These are phyloP conservation scores for Sapayoa aenigma DNA, from an alignment of 2,113 vertebrate species.

Conservation along the genomic window DNA sequence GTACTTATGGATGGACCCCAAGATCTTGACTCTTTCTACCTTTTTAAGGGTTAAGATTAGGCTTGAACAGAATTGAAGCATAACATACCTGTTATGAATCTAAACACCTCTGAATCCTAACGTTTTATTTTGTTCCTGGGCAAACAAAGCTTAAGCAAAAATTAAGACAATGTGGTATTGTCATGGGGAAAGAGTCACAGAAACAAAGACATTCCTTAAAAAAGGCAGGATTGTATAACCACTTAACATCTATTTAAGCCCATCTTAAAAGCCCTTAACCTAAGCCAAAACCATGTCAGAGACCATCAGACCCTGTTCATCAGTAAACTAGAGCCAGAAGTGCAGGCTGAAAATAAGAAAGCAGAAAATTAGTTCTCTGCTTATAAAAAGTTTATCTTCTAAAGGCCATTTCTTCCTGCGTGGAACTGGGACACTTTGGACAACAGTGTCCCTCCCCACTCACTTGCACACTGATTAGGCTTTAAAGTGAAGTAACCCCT, in stretches of 20 bases:
- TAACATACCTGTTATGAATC: neutral
- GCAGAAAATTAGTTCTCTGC: neutral
- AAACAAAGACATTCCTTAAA: neutral
- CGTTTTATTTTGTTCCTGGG: neutral
- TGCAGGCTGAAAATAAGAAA: neutral
- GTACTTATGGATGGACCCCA: neutral
- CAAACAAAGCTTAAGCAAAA: neutral
- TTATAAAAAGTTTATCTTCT: neutral
- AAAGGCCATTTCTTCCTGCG: neutral
- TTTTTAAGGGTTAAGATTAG: neutral
- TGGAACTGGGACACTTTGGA: neutral
- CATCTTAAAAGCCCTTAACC: neutral
- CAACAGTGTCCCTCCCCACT: neutral
- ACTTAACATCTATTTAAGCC: neutral
- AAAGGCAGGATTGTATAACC: neutral
- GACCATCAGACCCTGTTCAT: neutral
- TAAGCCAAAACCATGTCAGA: neutral
- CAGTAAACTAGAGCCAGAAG: neutral
- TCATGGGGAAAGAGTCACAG: neutral
- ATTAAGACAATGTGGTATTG: neutral
- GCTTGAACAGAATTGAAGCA: neutral
- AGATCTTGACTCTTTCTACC: neutral
- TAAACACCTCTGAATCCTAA: neutral
- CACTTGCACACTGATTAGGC: neutral
- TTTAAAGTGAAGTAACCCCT: neutral